Evolutionary conservation across 2,888 invertebrate genomes (phyloP).

Genomic region (Biston stratarius): DNA sequence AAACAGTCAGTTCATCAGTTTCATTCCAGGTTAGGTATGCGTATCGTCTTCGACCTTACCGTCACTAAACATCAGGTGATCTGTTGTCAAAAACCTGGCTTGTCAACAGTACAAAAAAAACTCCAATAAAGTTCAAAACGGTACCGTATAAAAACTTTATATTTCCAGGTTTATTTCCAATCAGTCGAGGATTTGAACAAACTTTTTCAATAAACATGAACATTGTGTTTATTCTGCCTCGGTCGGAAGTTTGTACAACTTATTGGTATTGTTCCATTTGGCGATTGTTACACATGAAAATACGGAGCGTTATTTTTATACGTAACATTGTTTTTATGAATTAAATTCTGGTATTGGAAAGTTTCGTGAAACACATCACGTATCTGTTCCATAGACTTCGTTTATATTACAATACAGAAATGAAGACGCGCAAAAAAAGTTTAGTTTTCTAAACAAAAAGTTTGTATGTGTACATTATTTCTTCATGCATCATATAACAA

Average conservation of each 20-base stretch:
- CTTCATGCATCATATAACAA: too few relatives aligned
- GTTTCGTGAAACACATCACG: background rate
- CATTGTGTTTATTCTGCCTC: slow-evolving; percentile 28
- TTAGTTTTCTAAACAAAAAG: too few relatives aligned
- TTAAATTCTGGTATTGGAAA: background rate
- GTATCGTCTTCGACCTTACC: too few relatives aligned
- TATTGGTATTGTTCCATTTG: slow-evolving; percentile 37
- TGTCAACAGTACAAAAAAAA: background rate
- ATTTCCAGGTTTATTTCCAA: slow-evolving; percentile 30
- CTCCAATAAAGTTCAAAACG: background rate
- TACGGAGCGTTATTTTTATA: slow-evolving; percentile 19
- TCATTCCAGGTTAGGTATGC: too few relatives aligned
- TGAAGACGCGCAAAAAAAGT: too few relatives aligned
- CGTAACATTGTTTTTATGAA: slow-evolving; percentile 5
- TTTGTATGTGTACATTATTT: too few relatives aligned
- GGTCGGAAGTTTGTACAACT: slow-evolving; percentile 30
- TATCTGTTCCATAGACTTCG: too few relatives aligned
- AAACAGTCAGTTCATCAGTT: too few relatives aligned
- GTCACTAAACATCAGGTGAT: too few relatives aligned
- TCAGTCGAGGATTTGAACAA: slow-evolving; percentile 28
- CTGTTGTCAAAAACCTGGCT: too few relatives aligned
- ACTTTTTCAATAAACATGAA: slow-evolving; percentile 44
- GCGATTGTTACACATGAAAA: slow-evolving; percentile 33
- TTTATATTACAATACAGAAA: too few relatives aligned
- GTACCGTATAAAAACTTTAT: background rate